phyloP scores from a whole-genome alignment of 1,140 invertebrate genomes.

The Calephelis nemesis region DNA sequence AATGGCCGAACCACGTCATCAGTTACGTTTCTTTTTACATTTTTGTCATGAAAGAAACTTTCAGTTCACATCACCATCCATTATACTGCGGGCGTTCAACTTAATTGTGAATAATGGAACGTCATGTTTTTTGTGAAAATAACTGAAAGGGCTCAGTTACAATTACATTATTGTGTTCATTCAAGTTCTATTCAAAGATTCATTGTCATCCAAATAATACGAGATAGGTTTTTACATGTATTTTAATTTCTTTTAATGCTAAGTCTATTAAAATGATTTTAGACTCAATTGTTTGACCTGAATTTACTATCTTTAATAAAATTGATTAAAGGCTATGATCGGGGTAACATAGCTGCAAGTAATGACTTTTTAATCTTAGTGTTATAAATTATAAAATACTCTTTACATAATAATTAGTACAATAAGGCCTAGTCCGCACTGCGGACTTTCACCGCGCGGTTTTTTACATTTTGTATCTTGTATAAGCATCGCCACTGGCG shows the following conservation, averaged over 20 bases:
- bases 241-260: neutral
- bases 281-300: too few species aligned
- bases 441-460: too few species aligned
- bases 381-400: too few species aligned
- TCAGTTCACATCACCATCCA: conserved; percentile 14
- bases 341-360: too few species aligned
- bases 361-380: too few species aligned
- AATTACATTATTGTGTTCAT: conserved; percentile 11
- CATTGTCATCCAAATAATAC: neutral
- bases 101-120: conserved; percentile 15
- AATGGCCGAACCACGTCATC: neutral
- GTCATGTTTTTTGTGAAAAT: conserved; percentile 15
- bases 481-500: too few species aligned
- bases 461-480: too few species aligned
- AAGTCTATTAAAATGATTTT: too few species aligned
- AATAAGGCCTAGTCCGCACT: too few species aligned
- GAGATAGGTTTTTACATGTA: neutral
- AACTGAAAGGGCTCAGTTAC: conserved; percentile 9
- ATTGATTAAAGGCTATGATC: too few species aligned
- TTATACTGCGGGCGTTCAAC: conserved; percentile 11
- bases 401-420: too few species aligned
- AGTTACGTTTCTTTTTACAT: neutral
- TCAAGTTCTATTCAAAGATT: neutral
- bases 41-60: conserved; percentile 8
- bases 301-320: too few species aligned